A percentile compares a stretch with the other conserved stretches of the same genome.
phyloP scores from a whole-genome alignment of 2,888 invertebrate genomes.

The Limnephilus rhombicus region DNA sequence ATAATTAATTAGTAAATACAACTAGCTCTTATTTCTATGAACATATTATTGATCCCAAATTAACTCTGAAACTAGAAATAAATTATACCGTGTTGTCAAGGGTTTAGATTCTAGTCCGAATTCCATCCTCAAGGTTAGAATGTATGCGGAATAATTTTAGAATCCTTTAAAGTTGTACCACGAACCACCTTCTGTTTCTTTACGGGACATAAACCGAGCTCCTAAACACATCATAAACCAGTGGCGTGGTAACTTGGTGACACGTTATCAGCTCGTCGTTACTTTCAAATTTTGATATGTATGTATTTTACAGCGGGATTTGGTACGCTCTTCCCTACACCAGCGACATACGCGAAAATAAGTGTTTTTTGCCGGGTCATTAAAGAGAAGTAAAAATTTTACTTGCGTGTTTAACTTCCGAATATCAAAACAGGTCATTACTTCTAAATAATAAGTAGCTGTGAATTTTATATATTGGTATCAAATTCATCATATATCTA shows the following conservation, averaged over 20 bases:
- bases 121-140: not conserved
- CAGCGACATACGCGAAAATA: not conserved
- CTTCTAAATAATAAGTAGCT: not conserved
- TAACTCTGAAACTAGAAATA: not conserved
- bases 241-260: not conserved
- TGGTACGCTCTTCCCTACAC: not conserved
- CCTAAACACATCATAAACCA: constrained; percentile 1
- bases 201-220: not conserved
- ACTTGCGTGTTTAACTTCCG: not conserved
- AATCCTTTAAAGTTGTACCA: not conserved
- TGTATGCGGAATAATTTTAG: not conserved
- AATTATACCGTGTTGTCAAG: not conserved
- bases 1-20: no score
- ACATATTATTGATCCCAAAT: not conserved
- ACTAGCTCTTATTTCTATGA: no score
- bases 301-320: not conserved
- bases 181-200: not conserved
- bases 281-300: not conserved
- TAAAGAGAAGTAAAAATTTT: not conserved
- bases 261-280: not conserved
- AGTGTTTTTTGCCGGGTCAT: not conserved
- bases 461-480: not conserved
- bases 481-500: not conserved
- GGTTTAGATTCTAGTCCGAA: not conserved
- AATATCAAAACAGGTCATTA: not conserved